These are phyloP conservation scores for Lamellibrachia satsuma DNA, from an alignment of 2,888 invertebrate species.

Conservation along the genomic window DNA sequence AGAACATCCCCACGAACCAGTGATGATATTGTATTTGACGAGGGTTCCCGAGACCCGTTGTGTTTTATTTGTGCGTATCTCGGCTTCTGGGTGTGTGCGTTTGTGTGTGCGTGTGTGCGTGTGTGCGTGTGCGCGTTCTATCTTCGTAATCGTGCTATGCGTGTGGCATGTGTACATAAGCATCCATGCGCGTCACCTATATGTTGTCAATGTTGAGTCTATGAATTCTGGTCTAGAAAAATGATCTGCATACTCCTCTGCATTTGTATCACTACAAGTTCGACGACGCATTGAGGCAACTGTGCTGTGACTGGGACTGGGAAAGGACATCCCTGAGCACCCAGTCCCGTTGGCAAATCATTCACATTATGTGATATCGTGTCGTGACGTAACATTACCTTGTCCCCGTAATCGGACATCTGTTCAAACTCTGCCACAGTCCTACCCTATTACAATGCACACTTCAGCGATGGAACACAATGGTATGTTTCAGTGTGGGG, in stretches of 20 bases:
- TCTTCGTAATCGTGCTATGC: neutral
- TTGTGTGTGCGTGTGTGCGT: neutral
- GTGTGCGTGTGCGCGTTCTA: neutral
- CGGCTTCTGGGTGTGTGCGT: neutral
- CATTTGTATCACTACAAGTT: neutral
- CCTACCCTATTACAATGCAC: neutral
- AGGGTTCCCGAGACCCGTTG: no score
- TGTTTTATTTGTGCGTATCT: no score
- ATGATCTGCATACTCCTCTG: neutral
- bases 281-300: neutral
- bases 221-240: neutral
- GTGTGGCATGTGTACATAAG: neutral
- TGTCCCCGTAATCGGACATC: neutral
- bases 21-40: no score
- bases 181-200: neutral
- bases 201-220: neutral
- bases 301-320: neutral
- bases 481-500: neutral
- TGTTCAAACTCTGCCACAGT: neutral
- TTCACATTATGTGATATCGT: neutral
- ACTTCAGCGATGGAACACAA: neutral
- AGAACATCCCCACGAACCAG: no score
- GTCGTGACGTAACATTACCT: neutral
- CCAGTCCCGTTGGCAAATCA: neutral
- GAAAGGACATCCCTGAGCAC: neutral